These are phyloP conservation scores for Sepioteuthis lessoniana DNA, from an alignment of 2,888 invertebrate species.

Conservation along the genomic window DNA sequence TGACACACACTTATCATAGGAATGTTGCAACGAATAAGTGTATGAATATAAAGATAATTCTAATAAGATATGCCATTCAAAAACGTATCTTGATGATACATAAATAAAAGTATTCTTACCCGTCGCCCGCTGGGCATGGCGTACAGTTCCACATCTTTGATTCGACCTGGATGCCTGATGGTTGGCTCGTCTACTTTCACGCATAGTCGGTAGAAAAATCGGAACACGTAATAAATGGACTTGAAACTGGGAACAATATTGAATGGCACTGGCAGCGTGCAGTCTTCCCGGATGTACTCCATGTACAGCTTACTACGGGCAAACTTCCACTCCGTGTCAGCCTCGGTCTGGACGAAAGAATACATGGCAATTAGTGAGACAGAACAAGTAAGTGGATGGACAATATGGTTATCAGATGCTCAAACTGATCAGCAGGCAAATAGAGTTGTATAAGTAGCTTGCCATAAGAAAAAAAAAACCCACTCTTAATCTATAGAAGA, in stretches of 20 bases:
- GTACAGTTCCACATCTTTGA: conserved; percentile 65
- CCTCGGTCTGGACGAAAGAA: conserved; percentile 65
- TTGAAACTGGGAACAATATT: conserved; percentile 72
- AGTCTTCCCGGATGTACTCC: conserved; percentile 77
- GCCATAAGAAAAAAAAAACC: background rate
- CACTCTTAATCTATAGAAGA: too few relatives aligned
- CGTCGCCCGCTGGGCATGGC: conserved; percentile 44
- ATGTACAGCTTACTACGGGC: conserved; percentile 73
- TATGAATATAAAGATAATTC: too few relatives aligned
- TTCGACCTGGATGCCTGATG: conserved; percentile 61
- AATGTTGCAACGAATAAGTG: too few relatives aligned
- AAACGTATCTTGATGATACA: background rate
- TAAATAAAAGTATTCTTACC: background rate
- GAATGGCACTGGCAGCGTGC: conserved; percentile 77
- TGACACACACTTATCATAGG: too few relatives aligned
- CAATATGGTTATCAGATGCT: background rate
- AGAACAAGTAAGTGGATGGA: background rate
- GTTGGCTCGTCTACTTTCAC: conserved; percentile 52
- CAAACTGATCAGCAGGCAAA: background rate
- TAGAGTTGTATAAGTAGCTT: background rate
- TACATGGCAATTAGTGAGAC: background rate
- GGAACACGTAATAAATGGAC: conserved; percentile 54
- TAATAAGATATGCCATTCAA: too few relatives aligned
- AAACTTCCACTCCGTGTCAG: conserved; percentile 75
- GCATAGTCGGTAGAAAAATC: conserved; percentile 50